phyloP scores from a whole-genome alignment of 2,888 invertebrate genomes.

The Drosophila koepferae region DNA sequence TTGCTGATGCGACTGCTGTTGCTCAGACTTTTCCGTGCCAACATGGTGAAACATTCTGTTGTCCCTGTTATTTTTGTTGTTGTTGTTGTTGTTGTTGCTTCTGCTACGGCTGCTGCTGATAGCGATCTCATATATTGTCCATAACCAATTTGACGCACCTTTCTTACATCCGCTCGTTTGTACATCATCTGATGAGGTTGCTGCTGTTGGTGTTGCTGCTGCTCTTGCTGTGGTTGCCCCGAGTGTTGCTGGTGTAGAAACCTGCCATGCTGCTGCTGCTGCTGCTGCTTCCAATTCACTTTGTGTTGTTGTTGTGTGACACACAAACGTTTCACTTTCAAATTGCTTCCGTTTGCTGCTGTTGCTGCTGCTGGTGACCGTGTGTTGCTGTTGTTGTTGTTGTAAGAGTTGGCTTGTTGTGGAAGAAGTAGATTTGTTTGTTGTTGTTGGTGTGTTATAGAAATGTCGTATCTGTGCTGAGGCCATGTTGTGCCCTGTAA shows the following conservation, averaged over 20 bases:
- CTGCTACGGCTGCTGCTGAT: slow-evolving; percentile 36
- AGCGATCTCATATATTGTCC: slow-evolving; percentile 69
- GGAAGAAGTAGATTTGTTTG: slow-evolving; percentile 66
- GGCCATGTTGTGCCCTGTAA: slow-evolving; percentile 85
- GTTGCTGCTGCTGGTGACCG: slow-evolving; percentile 51
- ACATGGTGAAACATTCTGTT: slow-evolving; percentile 41
- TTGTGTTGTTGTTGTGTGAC: slow-evolving; percentile 60
- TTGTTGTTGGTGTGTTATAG: slow-evolving; percentile 82
- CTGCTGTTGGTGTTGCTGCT: slow-evolving; percentile 34
- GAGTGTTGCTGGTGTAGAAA: slow-evolving; percentile 31
- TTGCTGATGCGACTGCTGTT: slow-evolving; percentile 51
- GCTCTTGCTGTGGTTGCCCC: slow-evolving; percentile 17
- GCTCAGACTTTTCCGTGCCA: slow-evolving; percentile 12
- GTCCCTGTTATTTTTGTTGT: slow-evolving; percentile 21
- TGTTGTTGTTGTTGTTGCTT: slow-evolving; percentile 13
- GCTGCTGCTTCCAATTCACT: slow-evolving; percentile 47
- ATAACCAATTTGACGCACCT: slow-evolving; percentile 59
- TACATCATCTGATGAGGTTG: slow-evolving; percentile 68
- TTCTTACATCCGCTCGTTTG: slow-evolving; percentile 58
- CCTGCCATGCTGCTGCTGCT: slow-evolving; percentile 55
- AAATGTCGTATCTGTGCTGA: slow-evolving; percentile 85
- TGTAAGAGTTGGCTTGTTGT: slow-evolving; percentile 76
- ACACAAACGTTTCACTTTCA: slow-evolving; percentile 64
- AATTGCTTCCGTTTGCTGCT: slow-evolving; percentile 75
- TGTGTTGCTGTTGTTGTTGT: slow-evolving; percentile 53